A percentile compares a stretch with the other conserved stretches of the same genome.
phyloP scores from a whole-genome alignment of 2,797 vertebrate species.

The Buceros bicornis region DNA sequence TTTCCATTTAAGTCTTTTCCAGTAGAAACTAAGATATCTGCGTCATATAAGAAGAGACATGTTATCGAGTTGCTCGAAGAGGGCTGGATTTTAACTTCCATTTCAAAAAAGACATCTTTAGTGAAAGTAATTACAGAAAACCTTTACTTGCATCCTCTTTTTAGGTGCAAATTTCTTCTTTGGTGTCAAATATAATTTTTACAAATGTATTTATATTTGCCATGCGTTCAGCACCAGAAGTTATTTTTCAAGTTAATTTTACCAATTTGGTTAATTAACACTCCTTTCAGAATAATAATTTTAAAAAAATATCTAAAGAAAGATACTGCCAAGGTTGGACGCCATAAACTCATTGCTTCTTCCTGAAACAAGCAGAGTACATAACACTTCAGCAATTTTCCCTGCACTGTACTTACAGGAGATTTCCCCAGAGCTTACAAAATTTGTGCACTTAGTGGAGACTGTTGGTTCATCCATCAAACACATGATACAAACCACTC shows the following conservation, averaged over 20 bases:
- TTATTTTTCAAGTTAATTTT: constrained; percentile 17
- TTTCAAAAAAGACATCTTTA: not conserved
- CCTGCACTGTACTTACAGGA: constrained; percentile 29
- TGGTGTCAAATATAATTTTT: not conserved
- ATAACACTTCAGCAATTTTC: constrained; percentile 46
- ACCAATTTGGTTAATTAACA: not conserved
- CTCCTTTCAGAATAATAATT: not conserved
- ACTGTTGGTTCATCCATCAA: constrained; percentile 51
- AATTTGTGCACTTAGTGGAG: constrained; percentile 35
- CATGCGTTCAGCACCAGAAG: not conserved
- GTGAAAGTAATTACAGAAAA: not conserved
- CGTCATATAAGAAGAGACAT: not conserved
- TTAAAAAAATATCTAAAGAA: not conserved
- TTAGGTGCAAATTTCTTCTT: not conserved
- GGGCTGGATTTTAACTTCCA: not conserved
- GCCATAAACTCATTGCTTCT: not conserved
- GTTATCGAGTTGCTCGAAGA: not conserved
- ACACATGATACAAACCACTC: constrained; percentile 18
- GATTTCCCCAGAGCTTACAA: constrained; percentile 8
- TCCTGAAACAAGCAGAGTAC: constrained; percentile 30
- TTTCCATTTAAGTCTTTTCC: not conserved
- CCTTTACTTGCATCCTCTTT: not conserved
- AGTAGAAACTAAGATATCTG: not conserved
- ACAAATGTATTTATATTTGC: not conserved
- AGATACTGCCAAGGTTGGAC: not conserved